Evolutionary conservation across 2,113 vertebrate species (phyloP), one percentile per base, ranked within the genome.

Genomic region (Fukomys damarensis): DNA sequence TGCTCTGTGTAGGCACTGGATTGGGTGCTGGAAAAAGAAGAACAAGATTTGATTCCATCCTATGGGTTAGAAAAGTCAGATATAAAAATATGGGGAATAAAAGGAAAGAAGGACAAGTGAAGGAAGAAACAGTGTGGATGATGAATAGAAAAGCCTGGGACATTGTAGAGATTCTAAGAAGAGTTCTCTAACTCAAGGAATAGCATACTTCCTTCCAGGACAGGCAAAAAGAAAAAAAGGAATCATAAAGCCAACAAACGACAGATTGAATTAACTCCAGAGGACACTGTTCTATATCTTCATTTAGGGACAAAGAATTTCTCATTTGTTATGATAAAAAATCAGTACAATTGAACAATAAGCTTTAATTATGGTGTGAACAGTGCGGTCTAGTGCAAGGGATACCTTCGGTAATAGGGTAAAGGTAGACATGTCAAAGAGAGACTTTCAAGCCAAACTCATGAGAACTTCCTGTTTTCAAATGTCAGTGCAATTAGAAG

Each of bases 381-480:
- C 3, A 32, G 22, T 68, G 63, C 26, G 3, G 9, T 65, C 14
- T 56, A 74, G 12, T 0, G 10, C 38, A 10, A 84, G 30, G 26
- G 1, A 26, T 49, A 90, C 65, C 43, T 70, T 66, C 49, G n/a
- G 22, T 65, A 56, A 58, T 3, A 58, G 1, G 6, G 19, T 26
- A 41, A 56, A 5, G 61, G 35, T 56, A 12, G 41, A 9, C 63
- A 66, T 32, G 3, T 20, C 41, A 66, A 89, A 89, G 54, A 4
- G 24, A 89, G 14, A 93, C 91, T 86, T 88, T 65, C 28, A 56
- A 88, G 9, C 85, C 82, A 81, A 94, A 93, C 82, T 83, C 92
- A 70, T 3, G 46, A 96, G 96, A 97, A 98, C 97, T 98, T 98
- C 97, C 97, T 98, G 97, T 91, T 94, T 97, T 93, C 97, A 96